Evolutionary conservation across 1,140 invertebrate species (phyloP), one percentile per base, ranked within the genome.

Genomic region (Zelostemma sp.): DNA sequence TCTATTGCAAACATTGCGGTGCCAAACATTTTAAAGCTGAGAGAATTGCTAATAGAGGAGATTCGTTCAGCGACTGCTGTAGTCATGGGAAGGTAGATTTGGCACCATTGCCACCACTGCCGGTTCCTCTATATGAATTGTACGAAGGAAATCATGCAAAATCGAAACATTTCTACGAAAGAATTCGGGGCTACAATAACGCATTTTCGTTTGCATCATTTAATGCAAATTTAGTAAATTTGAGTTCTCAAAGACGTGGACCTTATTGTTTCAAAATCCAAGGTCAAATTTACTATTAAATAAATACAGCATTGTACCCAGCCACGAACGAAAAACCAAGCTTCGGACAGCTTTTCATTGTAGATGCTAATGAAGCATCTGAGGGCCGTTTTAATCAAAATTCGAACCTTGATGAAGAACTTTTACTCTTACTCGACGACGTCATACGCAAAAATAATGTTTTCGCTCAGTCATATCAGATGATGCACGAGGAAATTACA

Each of bases 281-380:
- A 43, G 50, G 57, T 15, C 57, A 68, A 57, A 51, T 68, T 45
- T 68, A 68, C 21, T 56, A 57, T 38, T 33, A 68, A 57, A 62
- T 68, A 4, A 68, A 68, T 19, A 59, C 58, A 6, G 11, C 58
- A 9, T 47, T 69, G 28, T 56, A 69, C 40, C 56, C 55, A 12
- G 14, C 14, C 1, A 18, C 40, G 21, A 60, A 59, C 56, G 55
- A 54, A 51, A 18, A 38, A 15, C 19, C 67, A 21, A 40, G 14
- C 46, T 58, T 51, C 49, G 58, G 54, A 14, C 67, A 64, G 47
- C 21, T 69, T 17, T 69, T 69, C 46, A 59, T 69, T 46, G 21
- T 68, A 31, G 66, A 68, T 50, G 21, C 19, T 18, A 41, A 57
- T 31, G 53, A 68, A 57, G 58, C 65, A 17, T 33, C 31, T 38